phyloP scores from a whole-genome alignment of 2,113 vertebrate genomes.

The Lagopus leucura region DNA sequence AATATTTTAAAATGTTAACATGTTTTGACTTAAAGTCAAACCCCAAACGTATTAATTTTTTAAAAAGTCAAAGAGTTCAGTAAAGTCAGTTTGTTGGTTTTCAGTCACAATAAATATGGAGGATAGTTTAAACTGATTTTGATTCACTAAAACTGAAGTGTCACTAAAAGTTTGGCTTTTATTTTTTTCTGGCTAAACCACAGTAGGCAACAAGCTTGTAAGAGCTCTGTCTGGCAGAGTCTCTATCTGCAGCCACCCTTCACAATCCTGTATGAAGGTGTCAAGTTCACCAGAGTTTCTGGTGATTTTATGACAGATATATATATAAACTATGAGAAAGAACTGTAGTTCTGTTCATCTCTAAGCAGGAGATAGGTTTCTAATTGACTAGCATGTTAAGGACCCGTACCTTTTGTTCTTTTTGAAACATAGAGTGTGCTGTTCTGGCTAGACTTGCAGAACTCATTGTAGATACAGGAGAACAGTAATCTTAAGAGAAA shows the following conservation, averaged over 20 bases:
- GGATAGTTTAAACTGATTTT: neutral
- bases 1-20: neutral
- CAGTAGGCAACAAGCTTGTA: neutral
- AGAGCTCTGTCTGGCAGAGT: neutral
- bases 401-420: neutral
- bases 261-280: neutral
- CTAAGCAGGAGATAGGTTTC: neutral
- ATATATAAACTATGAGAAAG: neutral
- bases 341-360: neutral
- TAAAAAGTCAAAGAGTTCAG: neutral
- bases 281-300: neutral
- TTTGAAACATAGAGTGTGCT: neutral
- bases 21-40: neutral
- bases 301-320: neutral
- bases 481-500: neutral
- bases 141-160: neutral
- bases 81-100: neutral
- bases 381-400: neutral
- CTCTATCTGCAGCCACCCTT: neutral
- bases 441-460: neutral
- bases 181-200: neutral
- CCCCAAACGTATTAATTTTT: neutral
- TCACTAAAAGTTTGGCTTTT: neutral
- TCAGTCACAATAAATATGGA: neutral
- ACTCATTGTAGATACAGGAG: neutral